Evolutionary conservation across 2,888 invertebrate species (phyloP).

Genomic region (Dioctria linearis): DNA sequence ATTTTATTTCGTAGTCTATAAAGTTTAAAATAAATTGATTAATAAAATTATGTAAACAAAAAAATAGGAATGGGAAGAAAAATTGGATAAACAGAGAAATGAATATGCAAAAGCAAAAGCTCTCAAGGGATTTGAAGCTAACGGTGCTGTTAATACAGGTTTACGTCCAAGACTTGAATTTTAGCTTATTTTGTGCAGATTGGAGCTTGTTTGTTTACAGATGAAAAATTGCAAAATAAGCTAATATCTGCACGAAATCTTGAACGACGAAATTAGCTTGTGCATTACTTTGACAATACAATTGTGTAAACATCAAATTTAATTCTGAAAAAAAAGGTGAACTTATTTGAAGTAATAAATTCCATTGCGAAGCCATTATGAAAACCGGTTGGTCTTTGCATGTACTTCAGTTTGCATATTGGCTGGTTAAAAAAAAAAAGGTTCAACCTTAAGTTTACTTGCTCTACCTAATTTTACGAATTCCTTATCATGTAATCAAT

Average conservation of each 20-base stretch:
- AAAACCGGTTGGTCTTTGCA: too few relatives aligned
- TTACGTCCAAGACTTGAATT: too few relatives aligned
- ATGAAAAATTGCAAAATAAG: too few relatives aligned
- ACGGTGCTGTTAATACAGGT: conserved; percentile 77
- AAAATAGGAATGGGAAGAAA: conserved; percentile 89
- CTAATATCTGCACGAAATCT: too few relatives aligned
- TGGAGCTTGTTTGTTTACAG: too few relatives aligned
- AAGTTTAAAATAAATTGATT: not conserved
- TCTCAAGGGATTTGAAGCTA: conserved; percentile 90
- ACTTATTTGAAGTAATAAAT: too few relatives aligned
- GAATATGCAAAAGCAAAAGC: conserved; percentile 82
- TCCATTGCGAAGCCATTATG: too few relatives aligned
- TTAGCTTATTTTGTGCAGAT: too few relatives aligned
- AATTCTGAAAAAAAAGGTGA: too few relatives aligned
- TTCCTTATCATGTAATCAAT: conserved; percentile 21
- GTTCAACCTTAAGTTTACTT: not conserved
- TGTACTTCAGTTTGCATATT: too few relatives aligned
- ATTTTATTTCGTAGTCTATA: not conserved
- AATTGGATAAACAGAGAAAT: conserved; percentile 89
- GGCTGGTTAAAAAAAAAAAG: not conserved
- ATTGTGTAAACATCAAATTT: conserved; percentile 63
- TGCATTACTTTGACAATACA: too few relatives aligned
- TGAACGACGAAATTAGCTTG: too few relatives aligned
- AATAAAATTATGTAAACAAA: conserved; percentile 3
- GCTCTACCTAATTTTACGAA: conserved; percentile 16